These are phyloP conservation scores for Ceratina calcarata DNA, from an alignment of 1,140 invertebrate genomes.

Conservation along the genomic window DNA sequence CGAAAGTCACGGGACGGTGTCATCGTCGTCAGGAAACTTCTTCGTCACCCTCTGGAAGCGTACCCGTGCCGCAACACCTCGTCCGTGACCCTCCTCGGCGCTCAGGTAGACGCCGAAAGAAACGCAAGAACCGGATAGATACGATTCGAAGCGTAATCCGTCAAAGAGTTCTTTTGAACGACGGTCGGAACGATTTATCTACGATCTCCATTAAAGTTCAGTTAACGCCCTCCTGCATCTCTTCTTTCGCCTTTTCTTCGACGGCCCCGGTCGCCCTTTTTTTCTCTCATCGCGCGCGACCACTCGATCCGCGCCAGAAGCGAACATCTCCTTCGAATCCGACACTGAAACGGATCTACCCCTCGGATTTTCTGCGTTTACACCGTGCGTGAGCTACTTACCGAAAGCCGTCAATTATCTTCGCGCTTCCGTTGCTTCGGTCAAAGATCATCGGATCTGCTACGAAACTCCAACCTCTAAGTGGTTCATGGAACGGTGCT, in stretches of 20 bases:
- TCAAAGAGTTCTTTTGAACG: conserved; percentile 78
- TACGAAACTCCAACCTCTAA: background rate
- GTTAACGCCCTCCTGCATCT: conserved; percentile 78
- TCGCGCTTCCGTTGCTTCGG: conserved; percentile 16
- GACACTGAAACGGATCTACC: conserved; percentile 11
- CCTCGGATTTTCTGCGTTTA: conserved; percentile 1
- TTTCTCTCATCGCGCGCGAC: conserved; percentile 1
- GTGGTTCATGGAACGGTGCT: background rate
- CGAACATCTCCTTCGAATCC: background rate
- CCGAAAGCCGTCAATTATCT: conserved; percentile 21
- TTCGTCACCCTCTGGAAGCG: conserved; percentile 45
- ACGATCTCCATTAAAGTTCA: conserved; percentile 80
- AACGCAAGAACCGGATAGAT: conserved; percentile 69
- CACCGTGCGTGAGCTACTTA: background rate
- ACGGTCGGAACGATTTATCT: conserved; percentile 75
- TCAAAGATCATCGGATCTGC: conserved; percentile 23
- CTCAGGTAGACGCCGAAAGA: conserved; percentile 46
- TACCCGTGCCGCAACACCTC: conserved; percentile 40
- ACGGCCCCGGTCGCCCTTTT: background rate
- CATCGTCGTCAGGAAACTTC: conserved; percentile 14
- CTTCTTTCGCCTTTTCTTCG: conserved; percentile 29
- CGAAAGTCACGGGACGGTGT: background rate
- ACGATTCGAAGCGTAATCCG: conserved; percentile 79
- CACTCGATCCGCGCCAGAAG: background rate
- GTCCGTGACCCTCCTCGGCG: background rate